phyloP scores from a whole-genome alignment of 2,797 vertebrate genomes.

The Mus caroli region DNA sequence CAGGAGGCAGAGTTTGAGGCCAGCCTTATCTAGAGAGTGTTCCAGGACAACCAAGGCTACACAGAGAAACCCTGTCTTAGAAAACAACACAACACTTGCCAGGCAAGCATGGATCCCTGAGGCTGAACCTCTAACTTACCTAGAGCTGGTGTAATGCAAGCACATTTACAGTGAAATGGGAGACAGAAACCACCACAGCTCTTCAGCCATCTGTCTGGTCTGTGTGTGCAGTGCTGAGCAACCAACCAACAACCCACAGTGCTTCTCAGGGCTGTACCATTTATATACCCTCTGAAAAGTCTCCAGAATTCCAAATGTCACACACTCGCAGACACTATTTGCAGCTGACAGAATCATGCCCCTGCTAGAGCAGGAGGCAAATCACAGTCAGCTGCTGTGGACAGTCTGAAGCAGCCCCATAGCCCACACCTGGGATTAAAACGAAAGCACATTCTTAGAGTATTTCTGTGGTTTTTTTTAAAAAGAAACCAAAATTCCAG shows the following conservation, averaged over 20 bases:
- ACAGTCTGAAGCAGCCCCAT: not conserved
- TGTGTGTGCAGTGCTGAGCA: not conserved
- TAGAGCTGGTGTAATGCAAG: not conserved
- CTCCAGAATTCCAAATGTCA: not conserved
- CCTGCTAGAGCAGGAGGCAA: not conserved
- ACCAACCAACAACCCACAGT: not conserved
- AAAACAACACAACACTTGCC: not conserved
- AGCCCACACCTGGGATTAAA: not conserved
- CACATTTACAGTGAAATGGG: not conserved
- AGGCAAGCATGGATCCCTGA: not conserved
- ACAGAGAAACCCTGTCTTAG: not conserved
- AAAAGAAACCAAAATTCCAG: not conserved
- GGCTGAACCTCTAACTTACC: not conserved
- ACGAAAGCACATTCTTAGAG: too few species aligned
- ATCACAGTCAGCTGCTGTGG: not conserved
- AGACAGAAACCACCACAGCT: not conserved
- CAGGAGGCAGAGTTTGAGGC: not conserved
- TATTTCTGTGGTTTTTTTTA: too few species aligned
- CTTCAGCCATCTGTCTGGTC: not conserved
- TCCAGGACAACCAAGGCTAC: not conserved
- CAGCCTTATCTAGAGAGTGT: not conserved
- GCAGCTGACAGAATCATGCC: not conserved
- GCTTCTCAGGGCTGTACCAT: not conserved
- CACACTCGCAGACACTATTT: not conserved
- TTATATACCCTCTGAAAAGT: not conserved